Conservation (phyloP, 2,113 vertebrate species). For the Bolborhynchus lineola region DNA sequence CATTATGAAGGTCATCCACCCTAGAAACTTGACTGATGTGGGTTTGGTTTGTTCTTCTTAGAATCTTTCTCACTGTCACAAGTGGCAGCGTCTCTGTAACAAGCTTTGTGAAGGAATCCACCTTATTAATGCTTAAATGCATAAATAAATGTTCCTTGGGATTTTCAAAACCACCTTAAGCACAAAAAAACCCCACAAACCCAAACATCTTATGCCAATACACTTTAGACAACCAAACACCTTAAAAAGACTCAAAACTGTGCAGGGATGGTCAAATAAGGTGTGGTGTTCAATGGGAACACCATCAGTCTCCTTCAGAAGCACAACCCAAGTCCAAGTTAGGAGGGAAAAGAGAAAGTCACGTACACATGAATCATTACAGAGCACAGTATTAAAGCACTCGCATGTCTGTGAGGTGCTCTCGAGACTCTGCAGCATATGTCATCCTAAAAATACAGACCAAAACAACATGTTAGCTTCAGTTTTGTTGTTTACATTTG, state of each 20-base stretch:
- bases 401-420: not conserved
- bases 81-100: not conserved
- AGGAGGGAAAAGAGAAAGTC: fast-evolving
- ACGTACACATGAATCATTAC: fast-evolving
- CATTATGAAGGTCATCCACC: not conserved
- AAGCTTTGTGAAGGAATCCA: not conserved
- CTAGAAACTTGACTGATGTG: not conserved
- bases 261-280: not conserved
- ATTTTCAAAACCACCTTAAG: not conserved
- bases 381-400: not conserved
- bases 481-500: conserved; percentile 26
- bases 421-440: not conserved
- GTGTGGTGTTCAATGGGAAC: fast-evolving
- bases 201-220: fast-evolving
- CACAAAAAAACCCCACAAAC: not conserved
- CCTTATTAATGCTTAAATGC: not conserved
- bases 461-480: not conserved
- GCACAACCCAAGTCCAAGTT: not conserved
- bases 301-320: not conserved
- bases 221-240: not conserved
- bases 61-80: not conserved
- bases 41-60: not conserved
- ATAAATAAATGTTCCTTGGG: not conserved
- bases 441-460: not conserved
- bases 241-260: not conserved